Evolutionary conservation across 1,140 invertebrate species (phyloP).

Genomic region (Cyclina sinensis): DNA sequence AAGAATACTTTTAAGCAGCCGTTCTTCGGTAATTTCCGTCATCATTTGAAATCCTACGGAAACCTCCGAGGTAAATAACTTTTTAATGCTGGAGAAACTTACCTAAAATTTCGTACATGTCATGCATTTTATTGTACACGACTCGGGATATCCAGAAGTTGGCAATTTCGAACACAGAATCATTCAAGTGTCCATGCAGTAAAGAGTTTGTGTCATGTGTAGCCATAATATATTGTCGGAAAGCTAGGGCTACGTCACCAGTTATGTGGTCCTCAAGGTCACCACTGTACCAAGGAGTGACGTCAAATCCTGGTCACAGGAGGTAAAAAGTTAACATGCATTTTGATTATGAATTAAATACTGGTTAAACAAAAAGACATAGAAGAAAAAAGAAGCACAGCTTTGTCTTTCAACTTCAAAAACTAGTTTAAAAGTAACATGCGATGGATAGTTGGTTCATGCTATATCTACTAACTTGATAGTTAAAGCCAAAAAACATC

Average conservation of each 20-base stretch:
- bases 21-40: too few species aligned
- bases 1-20: neutral
- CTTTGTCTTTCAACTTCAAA: too few species aligned
- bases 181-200: constrained; percentile 69
- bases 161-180: constrained; percentile 84
- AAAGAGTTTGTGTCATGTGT: constrained; percentile 80
- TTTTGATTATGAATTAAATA: too few species aligned
- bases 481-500: too few species aligned
- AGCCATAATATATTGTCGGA: constrained; percentile 85
- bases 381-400: too few species aligned
- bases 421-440: too few species aligned
- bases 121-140: constrained; percentile 65
- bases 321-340: neutral
- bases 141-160: constrained; percentile 85
- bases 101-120: constrained; percentile 80
- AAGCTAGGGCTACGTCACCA: constrained; percentile 86
- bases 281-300: constrained; percentile 73
- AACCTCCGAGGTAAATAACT: neutral
- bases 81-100: neutral
- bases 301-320: constrained; percentile 79
- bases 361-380: too few species aligned
- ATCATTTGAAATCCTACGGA: too few species aligned
- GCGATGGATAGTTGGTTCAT: too few species aligned
- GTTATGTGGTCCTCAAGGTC: constrained; percentile 86
- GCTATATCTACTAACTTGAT: too few species aligned